Conservation (phyloP, 2,113 vertebrate genomes). For the Dendropsophus ebraccatus region DNA sequence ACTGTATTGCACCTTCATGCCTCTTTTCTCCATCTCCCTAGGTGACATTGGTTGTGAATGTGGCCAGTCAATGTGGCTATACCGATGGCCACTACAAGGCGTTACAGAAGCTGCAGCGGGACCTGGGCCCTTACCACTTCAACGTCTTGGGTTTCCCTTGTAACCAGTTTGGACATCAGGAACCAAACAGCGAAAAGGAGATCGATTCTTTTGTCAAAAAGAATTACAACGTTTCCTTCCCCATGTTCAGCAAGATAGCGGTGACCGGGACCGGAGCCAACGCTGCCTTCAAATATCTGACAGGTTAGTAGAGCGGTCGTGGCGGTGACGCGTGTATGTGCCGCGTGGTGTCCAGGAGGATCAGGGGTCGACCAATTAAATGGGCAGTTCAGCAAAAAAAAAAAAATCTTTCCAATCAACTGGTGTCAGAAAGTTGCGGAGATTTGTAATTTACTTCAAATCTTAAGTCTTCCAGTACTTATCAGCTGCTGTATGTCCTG, state of each 20-base stretch:
- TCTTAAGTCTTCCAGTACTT: no score
- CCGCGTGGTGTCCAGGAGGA: no score
- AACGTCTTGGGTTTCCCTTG: slow-evolving; percentile 96
- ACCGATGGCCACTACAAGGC: slow-evolving; percentile 91
- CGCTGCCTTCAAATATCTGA: slow-evolving; percentile 89
- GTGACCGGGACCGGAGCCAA: slow-evolving; percentile 85
- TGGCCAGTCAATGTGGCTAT: slow-evolving; percentile 94
- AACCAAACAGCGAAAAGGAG: slow-evolving; percentile 90
- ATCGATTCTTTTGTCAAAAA: slow-evolving; percentile 90
- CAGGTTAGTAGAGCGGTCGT: slow-evolving; percentile 82
- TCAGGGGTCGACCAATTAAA: neutral
- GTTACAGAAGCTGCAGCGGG: slow-evolving; percentile 89
- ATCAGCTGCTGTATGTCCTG: no score
- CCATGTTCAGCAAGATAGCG: slow-evolving; percentile 92
- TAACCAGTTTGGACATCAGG: slow-evolving; percentile 97
- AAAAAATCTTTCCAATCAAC: no score
- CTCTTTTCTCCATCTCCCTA: slow-evolving; percentile 59
- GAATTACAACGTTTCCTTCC: slow-evolving; percentile 88
- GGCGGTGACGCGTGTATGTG: no score
- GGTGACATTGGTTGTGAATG: slow-evolving; percentile 94
- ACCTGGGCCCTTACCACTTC: slow-evolving; percentile 90
- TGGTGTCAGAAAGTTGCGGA: no score
- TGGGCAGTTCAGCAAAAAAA: no score
- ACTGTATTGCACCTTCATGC: no score
- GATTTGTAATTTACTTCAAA: no score